Percentiles rank a stretch among this genome's conserved stretches.
Conservation (phyloP, 1,140 invertebrate species). For the Lethrus apterus region DNA sequence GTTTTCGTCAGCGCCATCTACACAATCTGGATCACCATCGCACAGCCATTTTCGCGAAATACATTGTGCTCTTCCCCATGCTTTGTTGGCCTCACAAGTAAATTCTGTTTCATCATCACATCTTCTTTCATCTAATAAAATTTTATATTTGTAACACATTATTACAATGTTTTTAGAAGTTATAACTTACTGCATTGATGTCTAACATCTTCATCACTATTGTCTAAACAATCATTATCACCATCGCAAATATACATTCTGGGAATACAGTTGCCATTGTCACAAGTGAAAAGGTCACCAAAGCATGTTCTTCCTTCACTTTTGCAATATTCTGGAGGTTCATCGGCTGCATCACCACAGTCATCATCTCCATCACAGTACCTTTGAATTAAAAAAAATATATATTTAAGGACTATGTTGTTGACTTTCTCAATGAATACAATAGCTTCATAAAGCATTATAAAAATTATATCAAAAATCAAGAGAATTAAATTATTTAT, state of each 20-base stretch:
- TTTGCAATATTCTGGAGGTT: conserved; percentile 86
- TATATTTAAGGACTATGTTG: too few relatives aligned
- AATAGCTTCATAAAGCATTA: too few relatives aligned
- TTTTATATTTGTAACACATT: neutral
- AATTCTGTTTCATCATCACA: conserved; percentile 90
- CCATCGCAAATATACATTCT: conserved; percentile 96
- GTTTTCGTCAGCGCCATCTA: conserved; percentile 95
- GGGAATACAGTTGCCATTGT: conserved; percentile 95
- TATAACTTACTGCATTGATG: conserved; percentile 78
- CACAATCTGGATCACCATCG: conserved; percentile 92
- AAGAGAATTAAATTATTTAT: too few relatives aligned
- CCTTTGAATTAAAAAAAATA: conserved; percentile 13
- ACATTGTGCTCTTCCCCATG: conserved; percentile 86
- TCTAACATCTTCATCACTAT: conserved; percentile 82
- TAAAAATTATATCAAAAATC: too few relatives aligned
- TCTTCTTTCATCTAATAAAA: conserved; percentile 65
- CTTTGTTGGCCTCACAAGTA: conserved; percentile 81
- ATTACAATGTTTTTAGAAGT: neutral
- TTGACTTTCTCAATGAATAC: too few relatives aligned
- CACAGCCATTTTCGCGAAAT: conserved; percentile 92
- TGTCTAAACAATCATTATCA: conserved; percentile 90
- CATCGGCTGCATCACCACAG: conserved; percentile 82
- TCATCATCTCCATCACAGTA: conserved; percentile 81
- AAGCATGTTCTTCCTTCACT: conserved; percentile 92
- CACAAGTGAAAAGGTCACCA: conserved; percentile 90